phyloP scores from a whole-genome alignment of 2,888 invertebrate genomes.

The Ariolimax columbianus region DNA sequence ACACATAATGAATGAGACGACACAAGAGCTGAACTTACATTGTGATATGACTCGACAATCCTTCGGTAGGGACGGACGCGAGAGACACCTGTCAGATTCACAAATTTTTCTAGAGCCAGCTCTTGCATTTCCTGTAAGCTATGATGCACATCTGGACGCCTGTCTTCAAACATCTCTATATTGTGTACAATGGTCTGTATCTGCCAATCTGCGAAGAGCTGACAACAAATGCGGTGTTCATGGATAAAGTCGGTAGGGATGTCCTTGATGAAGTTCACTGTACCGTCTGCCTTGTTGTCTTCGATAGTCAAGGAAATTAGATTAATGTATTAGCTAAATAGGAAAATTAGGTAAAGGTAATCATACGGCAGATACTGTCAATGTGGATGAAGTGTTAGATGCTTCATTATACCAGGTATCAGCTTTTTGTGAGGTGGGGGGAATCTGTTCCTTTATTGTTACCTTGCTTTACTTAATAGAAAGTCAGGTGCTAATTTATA shows the following conservation, averaged over 20 bases:
- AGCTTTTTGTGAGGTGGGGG: too few species aligned
- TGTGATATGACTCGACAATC: not conserved
- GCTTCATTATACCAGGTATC: too few species aligned
- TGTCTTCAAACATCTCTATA: conserved; percentile 59
- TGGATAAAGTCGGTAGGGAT: conserved; percentile 64
- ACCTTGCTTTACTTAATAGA: too few species aligned
- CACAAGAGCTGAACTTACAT: conserved; percentile 17
- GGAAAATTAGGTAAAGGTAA: too few species aligned
- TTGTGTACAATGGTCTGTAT: conserved; percentile 66
- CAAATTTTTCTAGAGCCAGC: conserved; percentile 30
- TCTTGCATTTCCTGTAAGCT: conserved; percentile 54
- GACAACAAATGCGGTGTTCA: conserved; percentile 62
- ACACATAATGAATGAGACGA: too few species aligned
- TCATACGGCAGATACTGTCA: too few species aligned
- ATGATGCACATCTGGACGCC: conserved; percentile 53
- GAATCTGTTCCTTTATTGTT: too few species aligned
- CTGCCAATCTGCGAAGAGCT: conserved; percentile 63
- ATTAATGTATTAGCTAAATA: too few species aligned
- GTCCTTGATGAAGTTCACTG: conserved; percentile 52
- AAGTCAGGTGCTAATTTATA: too few species aligned
- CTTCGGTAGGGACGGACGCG: not conserved
- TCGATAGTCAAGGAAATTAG: not conserved
- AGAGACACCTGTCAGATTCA: not conserved
- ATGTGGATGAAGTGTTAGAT: too few species aligned
- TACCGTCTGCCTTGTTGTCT: conserved; percentile 28